These are phyloP conservation scores for Pluvianellus socialis DNA, from an alignment of 2,113 vertebrate genomes.

Conservation along the genomic window DNA sequence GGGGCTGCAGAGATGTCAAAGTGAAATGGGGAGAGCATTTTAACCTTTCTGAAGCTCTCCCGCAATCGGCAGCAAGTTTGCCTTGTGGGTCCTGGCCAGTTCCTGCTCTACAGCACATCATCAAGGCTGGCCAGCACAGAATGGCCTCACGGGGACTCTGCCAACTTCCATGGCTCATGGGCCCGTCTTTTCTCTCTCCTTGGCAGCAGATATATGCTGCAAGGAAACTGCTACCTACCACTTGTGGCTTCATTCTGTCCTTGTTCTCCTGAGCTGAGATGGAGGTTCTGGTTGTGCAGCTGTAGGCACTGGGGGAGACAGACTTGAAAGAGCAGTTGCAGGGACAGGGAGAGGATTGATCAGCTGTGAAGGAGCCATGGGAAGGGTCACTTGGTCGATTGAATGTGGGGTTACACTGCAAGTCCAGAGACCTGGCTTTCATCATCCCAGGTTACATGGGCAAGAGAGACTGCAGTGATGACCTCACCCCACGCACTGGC, in stretches of 20 bases:
- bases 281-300: not conserved
- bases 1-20: slow-evolving; percentile 20
- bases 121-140: slow-evolving; percentile 32
- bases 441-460: not conserved
- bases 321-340: not conserved
- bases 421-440: not conserved
- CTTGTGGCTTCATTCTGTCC: not conserved
- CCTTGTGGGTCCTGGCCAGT: slow-evolving; percentile 7
- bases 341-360: not conserved
- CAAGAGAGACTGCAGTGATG: not conserved
- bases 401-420: not conserved
- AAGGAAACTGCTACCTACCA: not conserved
- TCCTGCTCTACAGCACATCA: not conserved
- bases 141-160: slow-evolving; percentile 28
- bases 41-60: slow-evolving; percentile 33
- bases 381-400: not conserved
- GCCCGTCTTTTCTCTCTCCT: not conserved
- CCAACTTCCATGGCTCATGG: not conserved
- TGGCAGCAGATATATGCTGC: slow-evolving; percentile 8
- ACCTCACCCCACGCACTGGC: not conserved
- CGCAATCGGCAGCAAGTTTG: not conserved
- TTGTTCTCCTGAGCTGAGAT: not conserved
- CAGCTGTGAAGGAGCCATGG: not conserved
- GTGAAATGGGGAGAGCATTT: not conserved
- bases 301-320: not conserved